Evolutionary conservation across 2,797 vertebrate genomes (phyloP).

Genomic region (Anas georgica): DNA sequence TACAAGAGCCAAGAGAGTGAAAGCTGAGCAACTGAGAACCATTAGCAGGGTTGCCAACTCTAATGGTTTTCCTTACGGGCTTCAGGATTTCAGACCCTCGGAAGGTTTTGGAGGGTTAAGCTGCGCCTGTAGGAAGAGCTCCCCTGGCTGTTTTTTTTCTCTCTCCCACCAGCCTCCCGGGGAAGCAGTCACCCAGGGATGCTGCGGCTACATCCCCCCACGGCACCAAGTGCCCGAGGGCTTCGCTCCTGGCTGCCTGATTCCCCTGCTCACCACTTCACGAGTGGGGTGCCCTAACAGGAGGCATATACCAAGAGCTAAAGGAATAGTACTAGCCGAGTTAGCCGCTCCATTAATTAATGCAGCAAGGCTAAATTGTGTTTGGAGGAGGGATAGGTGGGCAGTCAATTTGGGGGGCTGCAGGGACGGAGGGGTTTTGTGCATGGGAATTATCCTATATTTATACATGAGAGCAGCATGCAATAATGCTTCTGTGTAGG

Average conservation of each 20-base stretch:
- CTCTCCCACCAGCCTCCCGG: not conserved
- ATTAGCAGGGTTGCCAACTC: not conserved
- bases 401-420: not conserved
- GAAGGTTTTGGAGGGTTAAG: not conserved
- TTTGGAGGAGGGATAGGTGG: not conserved
- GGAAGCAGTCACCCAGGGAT: not conserved
- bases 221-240: not conserved
- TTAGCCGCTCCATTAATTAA: not conserved
- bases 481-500: not conserved
- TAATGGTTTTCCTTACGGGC: not conserved
- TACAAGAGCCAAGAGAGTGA: not conserved
- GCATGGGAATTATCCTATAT: not conserved
- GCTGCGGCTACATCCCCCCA: not conserved
- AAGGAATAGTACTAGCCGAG: not conserved
- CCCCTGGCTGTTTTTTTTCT: not conserved
- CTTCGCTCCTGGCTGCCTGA: not conserved
- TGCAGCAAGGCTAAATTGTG: not conserved
- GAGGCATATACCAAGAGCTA: not conserved
- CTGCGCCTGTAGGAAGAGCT: not conserved
- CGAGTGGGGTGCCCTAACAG: not conserved
- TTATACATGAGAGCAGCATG: not conserved
- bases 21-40: not conserved
- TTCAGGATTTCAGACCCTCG: not conserved
- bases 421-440: not conserved
- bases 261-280: not conserved